Evolutionary conservation across 2,888 invertebrate genomes (phyloP), one percentile per base, ranked within the genome.

Genomic region (Gari tellinella): DNA sequence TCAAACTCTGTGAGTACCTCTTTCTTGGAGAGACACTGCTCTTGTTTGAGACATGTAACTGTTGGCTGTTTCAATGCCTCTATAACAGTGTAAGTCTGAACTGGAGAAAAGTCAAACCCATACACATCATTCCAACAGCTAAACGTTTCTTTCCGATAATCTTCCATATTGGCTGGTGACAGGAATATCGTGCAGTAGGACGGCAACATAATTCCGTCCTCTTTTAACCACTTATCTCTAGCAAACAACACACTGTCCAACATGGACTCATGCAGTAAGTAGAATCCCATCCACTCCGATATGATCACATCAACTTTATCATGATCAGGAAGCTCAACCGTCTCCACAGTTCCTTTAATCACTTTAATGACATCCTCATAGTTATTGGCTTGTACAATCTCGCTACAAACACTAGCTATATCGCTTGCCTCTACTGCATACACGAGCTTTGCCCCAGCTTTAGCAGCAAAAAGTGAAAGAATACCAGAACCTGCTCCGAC

Each of bases 251-350:
- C 89, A 15, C 91, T 90, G 45, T 88, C 86, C 10, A 92, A 75
- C 91, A 91, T 92, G 1, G 90, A 89, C 69, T 92, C 92, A 60
- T 92, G 92, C 0, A 92, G 80, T 23, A 92, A 80, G 69, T 92
- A 92, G 77, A 92, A 91, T 0, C 92, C 92, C 92, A 92, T 92
- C 92, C 92, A 92, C 73, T 92, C 92, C 0, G 91, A 91, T 17
- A 92, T 82, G 3, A 92, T 87, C 15, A 92, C 74, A 73, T 92
- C 91, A 0, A 89, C 90, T 60, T 83, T 80, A n/a, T 82, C 83
- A 5, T 87, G 87, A 15, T 82, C 83, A 3, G 87, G 87, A 4
- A 91, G 70, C 15, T 79, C 72, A 0, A 88, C 79, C 10, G 90
- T 85, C 69, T 92, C 92, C 4, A 90, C 85, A 8, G 72, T 52